Evolutionary conservation across 2,113 vertebrate genomes (phyloP).

Genomic region (Pavo muticus): DNA sequence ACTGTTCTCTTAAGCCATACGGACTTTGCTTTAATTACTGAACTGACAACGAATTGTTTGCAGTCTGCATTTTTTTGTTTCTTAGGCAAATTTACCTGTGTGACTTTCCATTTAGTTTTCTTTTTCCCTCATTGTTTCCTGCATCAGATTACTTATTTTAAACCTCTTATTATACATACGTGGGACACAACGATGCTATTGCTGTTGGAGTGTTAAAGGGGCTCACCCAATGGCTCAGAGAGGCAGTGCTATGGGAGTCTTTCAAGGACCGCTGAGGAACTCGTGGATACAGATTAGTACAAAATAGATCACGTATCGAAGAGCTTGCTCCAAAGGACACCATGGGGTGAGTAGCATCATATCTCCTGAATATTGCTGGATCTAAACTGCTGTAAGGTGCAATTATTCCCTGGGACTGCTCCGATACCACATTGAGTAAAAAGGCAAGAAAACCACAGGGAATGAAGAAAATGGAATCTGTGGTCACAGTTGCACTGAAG

Average conservation of each 20-base stretch:
- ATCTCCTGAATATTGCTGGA: neutral
- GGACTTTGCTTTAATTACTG: slow-evolving; percentile 67
- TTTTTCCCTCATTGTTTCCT: slow-evolving; percentile 13
- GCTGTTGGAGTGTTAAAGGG: neutral
- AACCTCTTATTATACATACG: neutral
- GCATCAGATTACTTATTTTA: neutral
- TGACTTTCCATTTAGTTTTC: slow-evolving; percentile 4
- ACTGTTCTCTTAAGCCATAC: slow-evolving; percentile 79
- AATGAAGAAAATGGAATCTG: neutral
- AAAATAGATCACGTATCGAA: neutral
- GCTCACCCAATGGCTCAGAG: neutral
- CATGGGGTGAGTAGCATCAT: neutral
- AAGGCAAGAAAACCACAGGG: neutral
- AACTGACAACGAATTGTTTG: slow-evolving; percentile 24
- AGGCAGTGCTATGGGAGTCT: neutral
- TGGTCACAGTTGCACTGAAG: neutral
- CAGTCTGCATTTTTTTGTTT: slow-evolving; percentile 16
- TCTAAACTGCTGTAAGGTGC: neutral
- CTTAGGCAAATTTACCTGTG: neutral
- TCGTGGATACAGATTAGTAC: neutral
- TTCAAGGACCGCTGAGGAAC: neutral
- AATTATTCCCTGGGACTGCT: neutral
- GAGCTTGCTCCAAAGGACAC: neutral
- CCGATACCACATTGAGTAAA: neutral
- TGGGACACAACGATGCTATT: neutral